Evolutionary conservation across 2,888 invertebrate species (phyloP).

Genomic region (Tenthredo mesomela): DNA sequence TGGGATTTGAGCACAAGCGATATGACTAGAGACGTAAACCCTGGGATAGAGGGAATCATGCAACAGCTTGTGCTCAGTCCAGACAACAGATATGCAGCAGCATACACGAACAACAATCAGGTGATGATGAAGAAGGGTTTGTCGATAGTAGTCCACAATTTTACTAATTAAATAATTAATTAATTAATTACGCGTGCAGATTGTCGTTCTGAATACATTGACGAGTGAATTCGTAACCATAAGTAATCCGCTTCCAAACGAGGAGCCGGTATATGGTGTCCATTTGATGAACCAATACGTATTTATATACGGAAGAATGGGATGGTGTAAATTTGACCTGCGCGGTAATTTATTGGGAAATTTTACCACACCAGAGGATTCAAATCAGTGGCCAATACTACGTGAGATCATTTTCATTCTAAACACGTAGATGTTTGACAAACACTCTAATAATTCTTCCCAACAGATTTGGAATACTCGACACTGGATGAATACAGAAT

Average conservation of each 20-base stretch:
- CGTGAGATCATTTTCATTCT: constrained; percentile 78
- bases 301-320: constrained; percentile 87
- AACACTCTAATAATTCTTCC: constrained; percentile 59
- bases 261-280: constrained; percentile 83
- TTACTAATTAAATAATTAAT: background rate
- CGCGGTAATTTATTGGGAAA: constrained; percentile 86
- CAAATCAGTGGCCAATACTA: constrained; percentile 86
- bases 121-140: constrained; percentile 70
- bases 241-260: constrained; percentile 89
- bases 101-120: constrained; percentile 97
- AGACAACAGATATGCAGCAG: constrained; percentile 97
- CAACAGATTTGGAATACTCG: constrained; percentile 85
- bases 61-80: constrained; percentile 95
- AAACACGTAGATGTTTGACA: background rate
- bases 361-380: constrained; percentile 80
- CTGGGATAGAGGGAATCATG: constrained; percentile 97
- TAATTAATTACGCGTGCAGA: constrained; percentile 79
- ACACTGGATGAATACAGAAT: constrained; percentile 85
- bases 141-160: background rate
- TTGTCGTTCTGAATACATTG: constrained; percentile 93
- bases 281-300: constrained; percentile 85
- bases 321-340: constrained; percentile 90
- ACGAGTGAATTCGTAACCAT: constrained; percentile 95
- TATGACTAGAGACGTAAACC: constrained; percentile 94
- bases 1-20: constrained; percentile 98